These are phyloP conservation scores for Charadrius vociferus DNA, from an alignment of 2,113 vertebrate genomes.

Conservation along the genomic window DNA sequence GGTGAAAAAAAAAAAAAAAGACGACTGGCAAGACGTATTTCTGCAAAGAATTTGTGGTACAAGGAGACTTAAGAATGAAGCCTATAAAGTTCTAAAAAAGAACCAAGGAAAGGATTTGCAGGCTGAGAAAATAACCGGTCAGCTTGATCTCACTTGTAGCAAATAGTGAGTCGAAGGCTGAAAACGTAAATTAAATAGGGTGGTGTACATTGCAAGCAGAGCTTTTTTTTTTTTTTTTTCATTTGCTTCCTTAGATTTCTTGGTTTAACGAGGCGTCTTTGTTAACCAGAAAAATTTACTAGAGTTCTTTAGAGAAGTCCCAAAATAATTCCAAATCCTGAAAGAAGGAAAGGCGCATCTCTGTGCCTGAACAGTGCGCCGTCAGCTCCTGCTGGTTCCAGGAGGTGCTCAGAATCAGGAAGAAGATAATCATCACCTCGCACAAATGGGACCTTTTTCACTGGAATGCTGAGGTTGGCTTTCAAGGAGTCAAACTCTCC, in stretches of 20 bases:
- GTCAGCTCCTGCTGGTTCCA: not conserved
- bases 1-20: not conserved
- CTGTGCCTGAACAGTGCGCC: not conserved
- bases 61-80: not conserved
- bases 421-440: conserved; percentile 11
- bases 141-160: not conserved
- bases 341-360: not conserved
- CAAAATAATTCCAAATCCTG: not conserved
- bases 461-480: conserved; percentile 51
- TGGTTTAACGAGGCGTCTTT: not conserved
- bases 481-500: conserved; percentile 50
- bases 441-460: conserved; percentile 19
- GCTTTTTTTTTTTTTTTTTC: not conserved
- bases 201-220: not conserved
- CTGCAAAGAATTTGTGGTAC: not conserved
- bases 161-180: not conserved
- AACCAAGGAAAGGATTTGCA: not conserved
- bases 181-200: not conserved
- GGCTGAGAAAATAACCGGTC: not conserved
- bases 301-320: not conserved
- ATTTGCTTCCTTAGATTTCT: not conserved
- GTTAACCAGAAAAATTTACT: not conserved
- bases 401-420: not conserved
- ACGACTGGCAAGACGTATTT: not conserved
- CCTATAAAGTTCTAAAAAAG: not conserved